Base-by-base conservation (phyloP, 2,797 vertebrate genomes). In the Sparidentex hasta region DNA sequence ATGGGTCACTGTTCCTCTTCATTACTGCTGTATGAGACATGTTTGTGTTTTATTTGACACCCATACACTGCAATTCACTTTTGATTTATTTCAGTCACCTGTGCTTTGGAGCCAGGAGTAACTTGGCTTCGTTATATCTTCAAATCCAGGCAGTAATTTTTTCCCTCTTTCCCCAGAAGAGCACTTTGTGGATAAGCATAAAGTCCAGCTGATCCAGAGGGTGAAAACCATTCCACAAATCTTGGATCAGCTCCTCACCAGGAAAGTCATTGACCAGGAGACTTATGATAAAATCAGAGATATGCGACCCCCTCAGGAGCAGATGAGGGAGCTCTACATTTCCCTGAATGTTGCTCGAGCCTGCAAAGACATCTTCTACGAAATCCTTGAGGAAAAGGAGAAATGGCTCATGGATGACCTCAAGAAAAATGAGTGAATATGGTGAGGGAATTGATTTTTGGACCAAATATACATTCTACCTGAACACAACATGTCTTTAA, bases 121-220 rank as follows among this genome's bases (percentile, higher is more conserved):
- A 68, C 14, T 20, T 44, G 20, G n/a, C 21, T 43, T 70, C 4
- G 21, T 54, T 21, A 41, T 33, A 8, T 47, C 7, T 23, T 0
- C 18, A 9, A 43, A 41, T 55, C 50, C 7, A 33, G 3, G 46
- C 25, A 9, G 23, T 62, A 20, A 27, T 29, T 9, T 9, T 5
- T 18, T 38, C 52, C 38, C 18, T 17, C 11, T 43, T 12, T 68
- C 58, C 25, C 57, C 61, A 92, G 91, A 0, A 0, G 0, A 20
- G 18, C 2, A 89, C 4, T 93, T 93, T 75, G 85, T 94, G 55
- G 91, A 94, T 3, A 21, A n/a, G 52, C 68, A 94, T 27, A 16
- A 0, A 11, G 0, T 0, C 0, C 0, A n/a, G 0, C 80, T 94
- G 61, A 88, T 77, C 20, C 0, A 41, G 0, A 78, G 76, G 76